Percentiles rank a stretch among this genome's conserved stretches.
phyloP scores from a whole-genome alignment of 1,140 invertebrate species.

The Anastrepha ludens region DNA sequence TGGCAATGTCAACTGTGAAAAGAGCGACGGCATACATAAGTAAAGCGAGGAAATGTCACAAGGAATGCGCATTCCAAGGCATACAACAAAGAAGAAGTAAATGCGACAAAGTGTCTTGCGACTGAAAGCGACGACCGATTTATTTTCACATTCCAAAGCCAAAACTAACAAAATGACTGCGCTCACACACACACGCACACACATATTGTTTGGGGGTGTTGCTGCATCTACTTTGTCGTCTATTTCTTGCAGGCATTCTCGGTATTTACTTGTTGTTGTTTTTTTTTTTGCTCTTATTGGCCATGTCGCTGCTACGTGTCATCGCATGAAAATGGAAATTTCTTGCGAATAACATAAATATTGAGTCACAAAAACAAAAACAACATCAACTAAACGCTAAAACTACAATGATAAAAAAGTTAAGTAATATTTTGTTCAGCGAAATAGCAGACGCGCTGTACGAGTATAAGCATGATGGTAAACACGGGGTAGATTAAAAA shows the following conservation, averaged over 20 bases:
- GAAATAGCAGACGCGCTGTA: constrained; percentile 4
- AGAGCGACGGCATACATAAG: not conserved
- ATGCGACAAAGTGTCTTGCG: not conserved
- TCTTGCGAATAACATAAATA: constrained; percentile 5
- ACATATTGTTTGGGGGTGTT: too few relatives aligned
- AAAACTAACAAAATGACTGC: not conserved
- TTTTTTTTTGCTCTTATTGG: not conserved
- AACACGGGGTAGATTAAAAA: not conserved
- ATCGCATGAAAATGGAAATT: constrained; percentile 40
- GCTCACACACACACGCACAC: too few relatives aligned
- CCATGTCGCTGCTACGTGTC: constrained; percentile 19
- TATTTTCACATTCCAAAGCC: constrained; percentile 7
- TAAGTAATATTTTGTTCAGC: constrained; percentile 14
- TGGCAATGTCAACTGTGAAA: not conserved
- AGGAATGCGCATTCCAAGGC: not conserved
- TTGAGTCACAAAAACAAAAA: not conserved
- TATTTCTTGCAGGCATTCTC: not conserved
- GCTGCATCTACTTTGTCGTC: too few relatives aligned
- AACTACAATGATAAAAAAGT: constrained; percentile 26
- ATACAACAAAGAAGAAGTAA: not conserved
- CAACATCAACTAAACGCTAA: not conserved
- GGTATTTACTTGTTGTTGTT: not conserved
- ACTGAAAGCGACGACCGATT: constrained; percentile 5
- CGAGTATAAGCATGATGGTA: not conserved
- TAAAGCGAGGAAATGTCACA: not conserved